Conservation (phyloP, 1,140 invertebrate species). For the Drosophila lowei region DNA sequence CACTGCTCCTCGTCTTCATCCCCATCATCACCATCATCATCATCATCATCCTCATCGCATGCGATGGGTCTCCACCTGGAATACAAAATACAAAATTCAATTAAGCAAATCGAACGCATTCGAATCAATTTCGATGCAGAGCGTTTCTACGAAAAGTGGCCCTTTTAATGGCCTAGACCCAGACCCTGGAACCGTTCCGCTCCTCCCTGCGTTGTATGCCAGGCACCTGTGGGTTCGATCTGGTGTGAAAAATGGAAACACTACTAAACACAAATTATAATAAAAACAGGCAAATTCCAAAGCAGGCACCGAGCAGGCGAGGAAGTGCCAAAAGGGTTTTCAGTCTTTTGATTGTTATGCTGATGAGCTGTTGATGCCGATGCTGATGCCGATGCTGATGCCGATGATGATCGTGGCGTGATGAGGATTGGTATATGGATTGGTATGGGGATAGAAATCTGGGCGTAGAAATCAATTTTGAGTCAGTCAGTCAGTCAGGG, state of each 20-base stretch:
- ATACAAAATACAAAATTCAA: constrained; percentile 55
- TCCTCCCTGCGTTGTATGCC: constrained; percentile 18
- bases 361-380: constrained; percentile 45
- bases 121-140: constrained; percentile 51
- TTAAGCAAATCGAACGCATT: constrained; percentile 72
- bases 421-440: background rate
- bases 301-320: background rate
- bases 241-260: constrained; percentile 48
- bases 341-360: constrained; percentile 53
- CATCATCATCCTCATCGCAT: background rate
- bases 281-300: constrained; percentile 12
- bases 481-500: constrained; percentile 31
- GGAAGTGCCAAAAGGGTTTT: constrained; percentile 52
- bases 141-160: constrained; percentile 64
- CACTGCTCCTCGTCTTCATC: background rate
- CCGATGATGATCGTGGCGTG: too few species aligned
- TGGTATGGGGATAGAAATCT: background rate
- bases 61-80: constrained; percentile 29
- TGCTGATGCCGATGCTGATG: background rate
- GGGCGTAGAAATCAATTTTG: constrained; percentile 66
- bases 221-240: background rate
- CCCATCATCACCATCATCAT: background rate
- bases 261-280: background rate
- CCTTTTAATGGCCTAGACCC: constrained; percentile 24
- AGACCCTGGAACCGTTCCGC: too few species aligned